phyloP scores from a whole-genome alignment of 2,797 vertebrate species.

The Sebastes matsubarae region DNA sequence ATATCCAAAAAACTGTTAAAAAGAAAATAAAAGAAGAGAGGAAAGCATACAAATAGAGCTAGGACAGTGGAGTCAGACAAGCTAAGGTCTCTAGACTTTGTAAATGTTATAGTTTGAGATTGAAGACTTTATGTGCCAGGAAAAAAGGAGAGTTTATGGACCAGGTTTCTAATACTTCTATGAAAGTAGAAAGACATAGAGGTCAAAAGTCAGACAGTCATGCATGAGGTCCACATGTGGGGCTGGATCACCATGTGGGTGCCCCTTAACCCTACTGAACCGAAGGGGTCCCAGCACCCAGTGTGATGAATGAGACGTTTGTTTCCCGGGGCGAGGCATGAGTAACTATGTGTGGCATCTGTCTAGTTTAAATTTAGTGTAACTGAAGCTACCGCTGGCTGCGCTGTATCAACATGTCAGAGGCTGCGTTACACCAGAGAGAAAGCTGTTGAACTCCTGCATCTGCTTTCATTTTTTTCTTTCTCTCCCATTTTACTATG shows the following conservation, averaged over 20 bases:
- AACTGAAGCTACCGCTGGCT: slow-evolving; percentile 84
- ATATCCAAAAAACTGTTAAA: not conserved
- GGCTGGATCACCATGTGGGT: slow-evolving; percentile 54
- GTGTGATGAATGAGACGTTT: slow-evolving; percentile 81
- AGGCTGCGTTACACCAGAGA: slow-evolving; percentile 68
- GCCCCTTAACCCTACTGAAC: slow-evolving; percentile 70
- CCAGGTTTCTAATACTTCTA: not conserved
- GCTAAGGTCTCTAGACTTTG: not conserved
- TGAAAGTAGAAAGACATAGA: slow-evolving; percentile 39
- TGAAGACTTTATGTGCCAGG: not conserved
- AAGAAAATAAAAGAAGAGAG: not conserved
- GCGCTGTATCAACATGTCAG: slow-evolving; percentile 80
- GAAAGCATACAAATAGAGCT: not conserved
- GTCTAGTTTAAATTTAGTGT: slow-evolving; percentile 91
- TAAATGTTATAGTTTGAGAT: slow-evolving; percentile 1
- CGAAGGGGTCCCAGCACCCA: slow-evolving; percentile 60
- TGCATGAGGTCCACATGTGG: slow-evolving; percentile 66
- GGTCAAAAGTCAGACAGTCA: slow-evolving; percentile 56
- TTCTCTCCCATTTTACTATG: slow-evolving; percentile 38
- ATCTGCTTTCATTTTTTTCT: slow-evolving; percentile 52
- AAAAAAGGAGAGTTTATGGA: not conserved
- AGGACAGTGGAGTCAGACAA: not conserved
- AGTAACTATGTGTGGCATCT: slow-evolving; percentile 88
- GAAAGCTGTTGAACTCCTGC: slow-evolving; percentile 74
- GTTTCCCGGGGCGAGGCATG: slow-evolving; percentile 83